phyloP scores from a whole-genome alignment of 2,888 invertebrate genomes.

The Pilophorus perplexus region DNA sequence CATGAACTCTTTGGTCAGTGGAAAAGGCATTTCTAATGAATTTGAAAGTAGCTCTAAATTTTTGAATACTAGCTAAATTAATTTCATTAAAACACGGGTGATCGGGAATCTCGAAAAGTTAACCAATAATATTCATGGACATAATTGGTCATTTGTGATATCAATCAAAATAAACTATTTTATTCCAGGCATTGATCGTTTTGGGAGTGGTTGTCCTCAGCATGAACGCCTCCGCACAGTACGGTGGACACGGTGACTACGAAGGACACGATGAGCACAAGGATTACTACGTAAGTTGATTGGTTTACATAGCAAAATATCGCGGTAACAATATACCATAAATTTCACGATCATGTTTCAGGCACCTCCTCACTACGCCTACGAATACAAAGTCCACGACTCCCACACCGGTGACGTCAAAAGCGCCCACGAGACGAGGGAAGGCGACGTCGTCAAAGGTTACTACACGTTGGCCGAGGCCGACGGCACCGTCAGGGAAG shows the following conservation, averaged over 20 bases:
- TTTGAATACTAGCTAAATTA: too few relatives aligned
- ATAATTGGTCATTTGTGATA: not conserved
- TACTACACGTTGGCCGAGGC: conserved; percentile 43
- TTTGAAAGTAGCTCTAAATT: too few relatives aligned
- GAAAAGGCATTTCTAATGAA: not conserved
- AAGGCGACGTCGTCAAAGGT: conserved; percentile 44
- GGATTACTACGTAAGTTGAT: conserved; percentile 39
- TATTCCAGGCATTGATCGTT: conserved; percentile 23
- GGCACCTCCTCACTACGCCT: conserved; percentile 42
- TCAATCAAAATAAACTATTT: not conserved
- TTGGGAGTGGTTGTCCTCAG: conserved; percentile 25
- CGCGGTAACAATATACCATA: too few relatives aligned
- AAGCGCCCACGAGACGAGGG: conserved; percentile 41
- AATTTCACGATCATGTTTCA: too few relatives aligned
- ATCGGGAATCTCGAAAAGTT: not conserved
- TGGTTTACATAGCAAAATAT: too few relatives aligned
- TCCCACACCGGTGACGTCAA: conserved; percentile 42
- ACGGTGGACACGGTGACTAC: conserved; percentile 22
- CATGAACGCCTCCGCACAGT: conserved; percentile 18
- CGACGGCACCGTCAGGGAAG: conserved; percentile 36
- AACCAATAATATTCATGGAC: not conserved
- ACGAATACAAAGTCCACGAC: conserved; percentile 44
- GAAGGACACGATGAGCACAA: conserved; percentile 40
- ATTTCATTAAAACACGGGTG: not conserved
- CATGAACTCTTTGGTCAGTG: conserved; percentile 32